Base-by-base conservation (phyloP, 2,888 invertebrate species). In the Marronus borbonicus region DNA sequence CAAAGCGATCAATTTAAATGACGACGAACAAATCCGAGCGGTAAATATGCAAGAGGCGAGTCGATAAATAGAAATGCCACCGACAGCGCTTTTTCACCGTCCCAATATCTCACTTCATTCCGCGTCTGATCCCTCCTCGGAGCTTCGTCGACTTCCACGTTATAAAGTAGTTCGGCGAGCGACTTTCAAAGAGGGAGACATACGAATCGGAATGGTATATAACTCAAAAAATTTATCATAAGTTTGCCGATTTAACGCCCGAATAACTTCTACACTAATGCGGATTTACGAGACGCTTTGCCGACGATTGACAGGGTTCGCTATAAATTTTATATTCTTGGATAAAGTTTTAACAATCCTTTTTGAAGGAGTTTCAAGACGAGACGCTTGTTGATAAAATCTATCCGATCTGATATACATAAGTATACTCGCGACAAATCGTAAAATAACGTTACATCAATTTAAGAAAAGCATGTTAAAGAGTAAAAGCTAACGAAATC, bases 181-280 rank as follows among this genome's bases (percentile, higher is more conserved):
- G 55, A 58, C 55, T 31, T 62, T 62, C 62, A 28, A 62, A 62
- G 31, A 62, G 28, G 24, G 62, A 62, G 28, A 62, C 62, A 62
- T 62, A 62, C 31, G 65, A 66, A 66, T 66, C 49, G 44, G 49
- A 66, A 66, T 49, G 66, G 66, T 66, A 49, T 66, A 72, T 72
- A 72, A 72, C 58, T 72, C 72, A 72, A 72, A 72, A 72, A 72
- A 72, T 72, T 58, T 72, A 58, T 72, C 72, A 72, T 58, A 58
- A 58, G 72, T 72, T 72, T 58, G 36, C 72, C 58, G 72, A 72
- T 72, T 72, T 72, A 72, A 39, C 72, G 58, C 58, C 20, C 36
- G 72, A 72, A 58, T 55, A 58, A 60, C 58, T 72, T 58, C 50
- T 36, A 72, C 72, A 58, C 72, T 72, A 72, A 72, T 72, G 36